Conservation (phyloP, 1,140 invertebrate genomes). For the roundworm (Caenorhabditis elegans) region DNA sequence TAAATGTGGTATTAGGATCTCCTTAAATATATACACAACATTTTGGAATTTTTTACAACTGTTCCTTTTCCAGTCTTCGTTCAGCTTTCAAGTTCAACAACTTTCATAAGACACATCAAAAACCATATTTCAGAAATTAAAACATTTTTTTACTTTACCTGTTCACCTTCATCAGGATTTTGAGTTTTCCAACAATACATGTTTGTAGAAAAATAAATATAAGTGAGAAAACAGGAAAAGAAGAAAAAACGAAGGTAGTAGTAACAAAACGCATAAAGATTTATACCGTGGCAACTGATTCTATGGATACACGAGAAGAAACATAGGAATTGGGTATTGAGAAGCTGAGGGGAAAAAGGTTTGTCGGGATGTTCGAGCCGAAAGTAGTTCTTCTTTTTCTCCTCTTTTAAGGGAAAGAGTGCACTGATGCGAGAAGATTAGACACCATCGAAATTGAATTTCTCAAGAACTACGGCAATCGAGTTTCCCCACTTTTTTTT, state of each 20-base stretch:
- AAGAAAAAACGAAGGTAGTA: not conserved
- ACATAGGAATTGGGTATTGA: not conserved
- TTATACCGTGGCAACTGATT: conserved; percentile 11
- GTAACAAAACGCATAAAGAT: conserved; percentile 12
- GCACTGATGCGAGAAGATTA: conserved; percentile 27
- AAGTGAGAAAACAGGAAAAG: not conserved
- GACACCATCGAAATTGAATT: conserved; percentile 12
- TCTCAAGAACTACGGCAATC: conserved; percentile 26
- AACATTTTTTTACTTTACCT: not conserved
- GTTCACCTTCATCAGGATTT: not conserved
- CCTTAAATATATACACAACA: too few species aligned
- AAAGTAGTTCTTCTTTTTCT: not conserved
- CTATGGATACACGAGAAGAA: not conserved
- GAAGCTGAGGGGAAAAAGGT: not conserved
- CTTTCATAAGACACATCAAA: too few species aligned
- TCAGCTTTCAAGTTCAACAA: too few species aligned
- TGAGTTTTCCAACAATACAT: conserved; percentile 4
- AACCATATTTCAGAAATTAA: too few species aligned
- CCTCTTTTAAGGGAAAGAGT: not conserved
- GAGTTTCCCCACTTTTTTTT: not conserved
- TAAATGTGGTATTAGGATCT: too few species aligned
- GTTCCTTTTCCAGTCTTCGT: too few species aligned
- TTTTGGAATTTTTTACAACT: too few species aligned
- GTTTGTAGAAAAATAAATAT: not conserved
- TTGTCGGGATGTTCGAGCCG: not conserved